Percentiles rank a stretch among this genome's conserved stretches.
These are phyloP conservation scores for Pachydiplax longipennis DNA, from an alignment of 2,888 invertebrate genomes.

Conservation along the genomic window DNA sequence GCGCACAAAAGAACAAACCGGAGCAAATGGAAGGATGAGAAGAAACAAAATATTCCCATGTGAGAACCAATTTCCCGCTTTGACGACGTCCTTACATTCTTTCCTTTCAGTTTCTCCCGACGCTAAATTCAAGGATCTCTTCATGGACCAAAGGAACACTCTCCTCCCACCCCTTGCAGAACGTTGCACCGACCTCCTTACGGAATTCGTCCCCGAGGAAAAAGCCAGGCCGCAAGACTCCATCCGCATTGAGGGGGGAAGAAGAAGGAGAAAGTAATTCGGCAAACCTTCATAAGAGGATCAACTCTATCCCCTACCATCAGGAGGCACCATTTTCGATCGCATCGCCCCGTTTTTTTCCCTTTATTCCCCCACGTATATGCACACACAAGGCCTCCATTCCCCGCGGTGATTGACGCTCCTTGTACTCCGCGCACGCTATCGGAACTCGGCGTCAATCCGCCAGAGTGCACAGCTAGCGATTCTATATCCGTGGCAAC, in stretches of 20 bases:
- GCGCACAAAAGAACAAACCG: too few relatives aligned
- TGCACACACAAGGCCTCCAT: too few relatives aligned
- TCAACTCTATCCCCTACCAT: background rate
- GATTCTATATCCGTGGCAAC: background rate
- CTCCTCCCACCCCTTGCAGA: background rate
- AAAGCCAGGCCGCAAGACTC: background rate
- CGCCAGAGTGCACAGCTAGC: conserved; percentile 31
- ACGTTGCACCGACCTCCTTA: background rate
- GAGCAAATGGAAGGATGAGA: too few relatives aligned
- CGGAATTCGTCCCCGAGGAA: background rate
- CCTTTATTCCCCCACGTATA: background rate
- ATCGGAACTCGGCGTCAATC: conserved; percentile 20
- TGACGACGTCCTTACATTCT: background rate
- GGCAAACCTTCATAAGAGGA: background rate
- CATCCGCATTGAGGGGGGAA: background rate
- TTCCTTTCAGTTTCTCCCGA: background rate
- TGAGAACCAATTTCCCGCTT: background rate
- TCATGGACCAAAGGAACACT: background rate
- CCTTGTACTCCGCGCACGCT: background rate
- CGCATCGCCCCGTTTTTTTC: background rate
- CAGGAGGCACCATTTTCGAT: background rate
- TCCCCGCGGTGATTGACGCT: background rate
- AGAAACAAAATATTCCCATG: too few relatives aligned
- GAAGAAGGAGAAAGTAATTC: conserved; percentile 2
- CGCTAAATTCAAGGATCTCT: background rate